Evolutionary conservation across 2,888 invertebrate genomes (phyloP), one percentile per base, ranked within the genome.

Genomic region (Andrena flavipes): DNA sequence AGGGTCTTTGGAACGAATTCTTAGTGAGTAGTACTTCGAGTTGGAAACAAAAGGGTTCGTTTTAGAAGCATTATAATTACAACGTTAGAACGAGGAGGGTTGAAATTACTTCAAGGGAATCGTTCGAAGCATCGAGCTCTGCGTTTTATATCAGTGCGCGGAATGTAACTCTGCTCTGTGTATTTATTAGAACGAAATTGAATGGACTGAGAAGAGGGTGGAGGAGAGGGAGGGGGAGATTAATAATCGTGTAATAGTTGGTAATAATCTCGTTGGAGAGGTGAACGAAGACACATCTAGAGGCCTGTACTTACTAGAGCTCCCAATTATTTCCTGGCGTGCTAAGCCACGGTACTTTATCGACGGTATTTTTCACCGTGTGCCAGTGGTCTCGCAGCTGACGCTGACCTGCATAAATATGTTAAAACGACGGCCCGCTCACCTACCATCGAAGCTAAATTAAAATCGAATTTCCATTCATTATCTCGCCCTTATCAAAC

Each of bases 391-490:
- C 62, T 77, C 82, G 74, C 85, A 85, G 84, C 85, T 85, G 85
- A 85, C 85, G 85, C 85, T 72, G 81, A 60, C 60, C 82, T 54
- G 82, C 80, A 86, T 84, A 83, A 86, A 84, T 77, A 78, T 80
- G 80, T 82, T 80, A 56, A 73, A 76, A 60, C 84, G 78, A 76
- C 60, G 71, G 60, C 59, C 56, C 69, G 84, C 64, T 75, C 76
- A 71, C 65, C 82, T 80, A 60, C 64, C 65, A 77, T 60, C 67
- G 78, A 83, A 64, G 78, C 83, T 85, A 85, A 87, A 87, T 87
- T 87, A 87, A 87, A 85, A 83, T 81, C 79, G 80, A 87, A 65
- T 84, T 87, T 75, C 74, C 77, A 84, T 81, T 69, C 77, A 70
- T 85, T 72, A 72, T 75, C 60, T 26, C 35, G 13, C 72, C 54